These are phyloP conservation scores for Thryonomys swinderianus DNA, from an alignment of 2,113 vertebrate genomes.

Conservation along the genomic window DNA sequence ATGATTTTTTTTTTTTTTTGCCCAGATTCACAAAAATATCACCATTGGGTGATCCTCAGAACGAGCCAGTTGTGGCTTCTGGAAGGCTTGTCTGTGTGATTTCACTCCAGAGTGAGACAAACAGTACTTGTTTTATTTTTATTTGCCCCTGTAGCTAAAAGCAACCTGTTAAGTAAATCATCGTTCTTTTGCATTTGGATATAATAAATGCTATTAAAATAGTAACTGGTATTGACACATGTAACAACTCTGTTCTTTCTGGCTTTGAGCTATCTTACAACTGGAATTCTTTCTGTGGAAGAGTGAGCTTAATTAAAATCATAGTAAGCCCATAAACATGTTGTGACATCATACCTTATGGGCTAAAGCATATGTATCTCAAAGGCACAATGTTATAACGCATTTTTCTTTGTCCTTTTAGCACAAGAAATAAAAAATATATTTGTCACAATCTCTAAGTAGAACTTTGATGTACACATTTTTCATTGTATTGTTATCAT, in stretches of 20 bases:
- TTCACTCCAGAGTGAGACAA: background rate
- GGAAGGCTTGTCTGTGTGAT: background rate
- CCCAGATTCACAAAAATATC: background rate
- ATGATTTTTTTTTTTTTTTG: background rate
- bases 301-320: slow-evolving; percentile 54
- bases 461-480: slow-evolving; percentile 62
- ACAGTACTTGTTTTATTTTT: background rate
- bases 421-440: slow-evolving; percentile 61
- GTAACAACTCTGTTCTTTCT: background rate
- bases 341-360: background rate
- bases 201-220: background rate
- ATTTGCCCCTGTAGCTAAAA: background rate
- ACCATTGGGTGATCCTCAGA: background rate
- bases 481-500: slow-evolving; percentile 62
- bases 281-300: slow-evolving; percentile 1
- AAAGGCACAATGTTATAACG: background rate
- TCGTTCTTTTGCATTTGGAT: background rate
- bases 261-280: background rate
- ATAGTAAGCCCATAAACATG: slow-evolving; percentile 34
- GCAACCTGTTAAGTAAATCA: background rate
- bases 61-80: background rate
- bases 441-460: slow-evolving; percentile 42
- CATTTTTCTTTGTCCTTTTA: slow-evolving; percentile 64
- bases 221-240: background rate
- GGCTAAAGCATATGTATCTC: slow-evolving; percentile 33